Evolutionary conservation across 1,140 invertebrate species (phyloP), one percentile per base, ranked within the genome.

Genomic region (Armadillidium nasatum): DNA sequence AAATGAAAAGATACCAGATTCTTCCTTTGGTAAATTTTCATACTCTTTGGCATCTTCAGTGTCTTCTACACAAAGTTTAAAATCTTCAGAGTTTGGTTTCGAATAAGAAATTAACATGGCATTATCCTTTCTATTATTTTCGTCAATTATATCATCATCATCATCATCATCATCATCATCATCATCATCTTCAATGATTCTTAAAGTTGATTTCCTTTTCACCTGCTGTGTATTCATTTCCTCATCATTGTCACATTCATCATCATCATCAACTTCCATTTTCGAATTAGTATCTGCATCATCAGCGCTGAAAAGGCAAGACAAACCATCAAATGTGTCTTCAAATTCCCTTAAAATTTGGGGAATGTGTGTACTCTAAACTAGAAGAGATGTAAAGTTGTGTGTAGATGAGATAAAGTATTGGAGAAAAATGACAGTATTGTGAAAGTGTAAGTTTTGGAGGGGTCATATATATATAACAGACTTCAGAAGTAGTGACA

Each of bases 211-310:
- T 60, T 7, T 60, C 7, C 50, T 60, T 60, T 60, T 60, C 50
- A 60, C 7, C 50, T 7, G 11, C 3, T 60, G 19, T 10, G 11
- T 60, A 15, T 4, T 2, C 4, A 13, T 60, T 60, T 60, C 50
- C 4, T 60, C 19, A 60, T 60, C 50, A 7, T 60, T 19, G 19
- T 13, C 50, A 60, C 50, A 60, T 60, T 60, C 45, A 69, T 46
- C 66, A 21, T 76, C 74, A 73, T 81, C 78, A 72, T 72, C 73
- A 9, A 74, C 78, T 15, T 45, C 44, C 19, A 74, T 23, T n/a
- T 44, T 33, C 6, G 33, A 33, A 60, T 60, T 1, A 60, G 11
- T 19, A 60, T 60, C 50, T 15, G 11, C 50, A 60, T 60, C 50
- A 60, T 60, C 50, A 15, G 2, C 1, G 50, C 50, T 60, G 7